phyloP scores from a whole-genome alignment of 2,888 invertebrate species.

The Parnassius apollo region DNA sequence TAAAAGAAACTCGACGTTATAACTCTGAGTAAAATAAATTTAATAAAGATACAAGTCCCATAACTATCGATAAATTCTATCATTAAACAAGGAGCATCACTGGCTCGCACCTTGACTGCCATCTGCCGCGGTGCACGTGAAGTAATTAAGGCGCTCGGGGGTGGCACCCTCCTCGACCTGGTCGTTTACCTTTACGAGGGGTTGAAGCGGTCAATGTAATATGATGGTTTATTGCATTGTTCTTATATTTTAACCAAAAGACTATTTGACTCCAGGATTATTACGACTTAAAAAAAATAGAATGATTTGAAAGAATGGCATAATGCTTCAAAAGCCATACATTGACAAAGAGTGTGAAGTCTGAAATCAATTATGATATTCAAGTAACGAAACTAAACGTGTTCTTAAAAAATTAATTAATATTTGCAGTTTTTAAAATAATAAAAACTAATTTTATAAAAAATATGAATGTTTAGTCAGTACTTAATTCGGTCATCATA shows the following conservation, averaged over 20 bases:
- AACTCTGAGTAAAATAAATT: background rate
- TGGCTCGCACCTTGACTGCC: constrained; percentile 76
- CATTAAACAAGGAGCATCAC: constrained; percentile 66
- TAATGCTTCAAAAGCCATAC: too few species aligned
- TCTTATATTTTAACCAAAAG: constrained; percentile 28
- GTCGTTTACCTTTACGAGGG: constrained; percentile 74
- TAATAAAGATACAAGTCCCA: constrained; percentile 6
- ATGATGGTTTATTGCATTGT: constrained; percentile 41
- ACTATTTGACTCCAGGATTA: constrained; percentile 4
- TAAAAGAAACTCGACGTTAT: too few species aligned
- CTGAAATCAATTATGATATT: too few species aligned
- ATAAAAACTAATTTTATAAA: too few species aligned
- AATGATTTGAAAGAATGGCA: too few species aligned
- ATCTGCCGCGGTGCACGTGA: constrained; percentile 76
- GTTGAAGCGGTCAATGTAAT: constrained; percentile 67
- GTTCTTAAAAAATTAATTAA: too few species aligned
- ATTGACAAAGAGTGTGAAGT: too few species aligned
- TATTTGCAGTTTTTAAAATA: too few species aligned
- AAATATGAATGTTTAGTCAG: too few species aligned
- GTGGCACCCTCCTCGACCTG: constrained; percentile 71
- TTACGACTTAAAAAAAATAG: too few species aligned
- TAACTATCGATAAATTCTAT: constrained; percentile 41
- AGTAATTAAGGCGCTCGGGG: constrained; percentile 73
- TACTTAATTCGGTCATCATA: too few species aligned
- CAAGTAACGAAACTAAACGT: too few species aligned